Evolutionary conservation across 2,888 invertebrate species (phyloP), one percentile per base, ranked within the genome.

Genomic region (Spilarctia lutea): DNA sequence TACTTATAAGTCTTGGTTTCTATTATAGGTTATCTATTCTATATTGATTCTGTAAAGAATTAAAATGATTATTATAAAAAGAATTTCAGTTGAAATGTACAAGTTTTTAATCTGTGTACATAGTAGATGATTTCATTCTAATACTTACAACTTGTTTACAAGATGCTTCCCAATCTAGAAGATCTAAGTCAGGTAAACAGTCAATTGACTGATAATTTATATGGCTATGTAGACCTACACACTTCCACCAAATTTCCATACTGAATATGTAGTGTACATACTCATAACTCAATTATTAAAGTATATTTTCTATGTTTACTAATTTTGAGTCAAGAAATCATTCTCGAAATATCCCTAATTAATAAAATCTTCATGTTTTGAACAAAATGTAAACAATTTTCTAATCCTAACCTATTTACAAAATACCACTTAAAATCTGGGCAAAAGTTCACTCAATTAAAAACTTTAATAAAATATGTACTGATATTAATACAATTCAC

Each of bases 371-470:
- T 8, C 11, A 30, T 63, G 67, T 65, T 52, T 74, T 71, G 75
- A 72, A 72, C 30, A 65, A 65, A 67, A 77, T 63, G 73, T 83
- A 80, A 82, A 85, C 79, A 85, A 75, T 72, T 78, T 78, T 80
- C 73, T 65, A 81, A 72, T 79, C 77, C 74, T 86, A 83, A 85
- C 85, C 82, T 81, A 84, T 79, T 83, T 82, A 82, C 79, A 84
- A 77, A 79, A 63, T 71, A 77, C 78, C 63, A 79, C 78, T 72
- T 56, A 81, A 81, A 84, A 78, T 81, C 83, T 83, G 82, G 81
- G 83, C 76, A 82, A 82, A 80, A 85, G 89, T 86, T 89, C 85
- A 88, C 79, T 86, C 86, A 87, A 87, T 87, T 84, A 74, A 65
- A 83, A 81, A 75, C 75, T 73, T 39, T 72, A 74, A 75, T 75